Evolutionary conservation across 2,888 invertebrate species (phyloP).

Genomic region (Electrophaes corylata): DNA sequence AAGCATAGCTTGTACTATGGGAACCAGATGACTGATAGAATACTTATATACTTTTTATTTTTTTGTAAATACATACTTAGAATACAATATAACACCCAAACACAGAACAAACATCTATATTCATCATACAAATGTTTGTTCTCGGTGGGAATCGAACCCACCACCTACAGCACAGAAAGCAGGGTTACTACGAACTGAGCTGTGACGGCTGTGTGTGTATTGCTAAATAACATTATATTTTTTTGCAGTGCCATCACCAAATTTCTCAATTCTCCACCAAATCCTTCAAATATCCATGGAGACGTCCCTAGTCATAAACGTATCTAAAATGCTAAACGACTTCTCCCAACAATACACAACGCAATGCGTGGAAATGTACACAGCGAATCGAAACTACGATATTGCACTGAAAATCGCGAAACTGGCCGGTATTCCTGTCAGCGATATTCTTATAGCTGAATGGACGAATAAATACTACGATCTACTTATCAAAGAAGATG

Average conservation of each 20-base stretch:
- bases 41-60: too few species aligned
- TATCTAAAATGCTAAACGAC: constrained; percentile 73
- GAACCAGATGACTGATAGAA: too few species aligned
- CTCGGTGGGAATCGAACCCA: too few species aligned
- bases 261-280: constrained; percentile 69
- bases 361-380: constrained; percentile 82
- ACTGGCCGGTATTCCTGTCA: constrained; percentile 73
- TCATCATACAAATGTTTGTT: too few species aligned
- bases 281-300: constrained; percentile 85
- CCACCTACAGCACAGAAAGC: too few species aligned
- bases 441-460: constrained; percentile 81
- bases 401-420: constrained; percentile 85
- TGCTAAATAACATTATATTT: too few species aligned
- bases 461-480: constrained; percentile 81
- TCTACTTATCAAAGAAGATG: constrained; percentile 57
- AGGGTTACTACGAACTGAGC: too few species aligned
- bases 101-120: too few species aligned
- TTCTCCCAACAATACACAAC: constrained; percentile 74
- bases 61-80: too few species aligned
- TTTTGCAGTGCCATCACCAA: constrained; percentile 71
- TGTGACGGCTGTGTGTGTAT: too few species aligned
- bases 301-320: constrained; percentile 80
- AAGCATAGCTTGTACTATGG: too few species aligned
- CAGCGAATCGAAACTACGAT: constrained; percentile 77
- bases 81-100: too few species aligned